Evolutionary conservation across 2,113 vertebrate species (phyloP).

Genomic region (Leiothrix lutea): DNA sequence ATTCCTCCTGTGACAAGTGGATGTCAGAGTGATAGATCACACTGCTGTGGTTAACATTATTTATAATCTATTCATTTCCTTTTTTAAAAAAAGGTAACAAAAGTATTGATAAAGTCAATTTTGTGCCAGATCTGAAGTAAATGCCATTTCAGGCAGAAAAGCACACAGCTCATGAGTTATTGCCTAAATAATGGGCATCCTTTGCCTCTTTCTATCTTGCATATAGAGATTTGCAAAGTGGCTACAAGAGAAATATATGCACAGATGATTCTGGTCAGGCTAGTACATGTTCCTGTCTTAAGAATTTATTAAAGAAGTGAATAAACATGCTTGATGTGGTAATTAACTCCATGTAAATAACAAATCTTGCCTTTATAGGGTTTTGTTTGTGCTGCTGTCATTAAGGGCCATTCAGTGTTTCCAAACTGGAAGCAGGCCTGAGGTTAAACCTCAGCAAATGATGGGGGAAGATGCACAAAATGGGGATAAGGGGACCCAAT

Average conservation of each 20-base stretch:
- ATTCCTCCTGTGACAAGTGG: background rate
- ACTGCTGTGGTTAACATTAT: background rate
- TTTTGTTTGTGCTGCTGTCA: slow-evolving; percentile 19
- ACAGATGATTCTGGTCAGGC: slow-evolving; percentile 42
- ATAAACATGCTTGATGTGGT: slow-evolving; percentile 53
- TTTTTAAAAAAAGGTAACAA: background rate
- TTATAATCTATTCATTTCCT: background rate
- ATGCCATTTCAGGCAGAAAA: background rate
- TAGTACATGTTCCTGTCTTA: slow-evolving; percentile 19
- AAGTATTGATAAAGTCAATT: background rate
- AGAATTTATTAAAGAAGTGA: slow-evolving; percentile 53
- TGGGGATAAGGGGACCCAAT: background rate
- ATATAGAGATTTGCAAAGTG: background rate
- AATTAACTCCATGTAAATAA: slow-evolving; percentile 43
- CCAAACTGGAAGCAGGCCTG: background rate
- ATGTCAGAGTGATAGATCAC: background rate
- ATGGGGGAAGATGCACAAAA: background rate
- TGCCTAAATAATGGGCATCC: background rate
- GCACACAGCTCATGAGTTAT: background rate
- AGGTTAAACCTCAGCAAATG: background rate
- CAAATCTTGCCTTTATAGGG: background rate
- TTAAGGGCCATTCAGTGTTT: slow-evolving; percentile 4
- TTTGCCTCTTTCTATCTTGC: background rate
- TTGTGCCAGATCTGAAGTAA: background rate
- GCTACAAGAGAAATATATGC: background rate